Conservation (phyloP, 2,888 invertebrate genomes). For the Chrysodeixis includens region DNA sequence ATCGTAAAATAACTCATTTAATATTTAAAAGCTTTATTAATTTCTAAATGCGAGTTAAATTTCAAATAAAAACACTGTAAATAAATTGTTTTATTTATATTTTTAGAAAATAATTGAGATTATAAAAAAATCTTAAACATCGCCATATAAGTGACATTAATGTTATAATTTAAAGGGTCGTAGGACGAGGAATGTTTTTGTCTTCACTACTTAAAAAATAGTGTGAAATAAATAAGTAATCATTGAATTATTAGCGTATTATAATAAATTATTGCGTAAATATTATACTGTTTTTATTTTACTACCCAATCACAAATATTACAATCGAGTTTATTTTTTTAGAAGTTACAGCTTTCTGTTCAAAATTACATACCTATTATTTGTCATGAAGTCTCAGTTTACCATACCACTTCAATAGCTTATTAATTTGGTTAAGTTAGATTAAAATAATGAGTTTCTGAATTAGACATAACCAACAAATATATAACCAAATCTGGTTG, state of each 20-base stretch:
- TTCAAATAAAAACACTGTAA: slow-evolving; percentile 45
- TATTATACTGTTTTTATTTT: slow-evolving; percentile 60
- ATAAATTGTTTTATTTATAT: slow-evolving; percentile 46
- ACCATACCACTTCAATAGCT: too few species aligned
- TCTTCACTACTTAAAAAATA: slow-evolving; percentile 86
- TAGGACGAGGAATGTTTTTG: slow-evolving; percentile 72
- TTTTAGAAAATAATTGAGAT: slow-evolving; percentile 48
- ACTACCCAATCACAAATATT: neutral
- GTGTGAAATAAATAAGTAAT: slow-evolving; percentile 81
- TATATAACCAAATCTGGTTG: too few species aligned
- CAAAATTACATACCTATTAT: too few species aligned
- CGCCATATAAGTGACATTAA: slow-evolving; percentile 54
- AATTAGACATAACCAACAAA: too few species aligned
- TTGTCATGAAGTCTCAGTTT: too few species aligned
- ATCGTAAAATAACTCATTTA: slow-evolving; percentile 43
- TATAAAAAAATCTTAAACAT: slow-evolving; percentile 48
- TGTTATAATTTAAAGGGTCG: slow-evolving; percentile 59
- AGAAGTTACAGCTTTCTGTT: too few species aligned
- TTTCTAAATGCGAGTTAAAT: slow-evolving; percentile 35
- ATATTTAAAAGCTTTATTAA: slow-evolving; percentile 22
- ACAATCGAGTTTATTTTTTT: too few species aligned
- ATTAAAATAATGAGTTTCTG: too few species aligned
- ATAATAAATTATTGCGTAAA: slow-evolving; percentile 87
- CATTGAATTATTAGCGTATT: slow-evolving; percentile 87
- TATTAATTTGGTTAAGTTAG: too few species aligned